phyloP scores from a whole-genome alignment of 2,113 vertebrate genomes.

The Malaclemys terrapin region DNA sequence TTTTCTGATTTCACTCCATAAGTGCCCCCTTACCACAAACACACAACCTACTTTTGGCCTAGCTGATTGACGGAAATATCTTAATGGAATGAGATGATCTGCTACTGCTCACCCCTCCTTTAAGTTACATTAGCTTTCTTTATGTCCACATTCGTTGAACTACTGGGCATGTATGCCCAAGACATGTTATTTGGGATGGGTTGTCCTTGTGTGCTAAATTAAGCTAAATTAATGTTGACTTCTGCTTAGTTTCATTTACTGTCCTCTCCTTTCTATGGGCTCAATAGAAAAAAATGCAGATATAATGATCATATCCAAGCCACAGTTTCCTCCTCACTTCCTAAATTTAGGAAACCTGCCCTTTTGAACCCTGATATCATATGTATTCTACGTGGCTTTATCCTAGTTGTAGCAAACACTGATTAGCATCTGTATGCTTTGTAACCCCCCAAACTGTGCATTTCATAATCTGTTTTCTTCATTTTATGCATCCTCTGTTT shows the following conservation, averaged over 20 bases:
- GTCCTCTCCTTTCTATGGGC: background rate
- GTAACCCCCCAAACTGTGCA: background rate
- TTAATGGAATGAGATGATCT: background rate
- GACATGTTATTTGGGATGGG: background rate
- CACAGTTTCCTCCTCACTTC: background rate
- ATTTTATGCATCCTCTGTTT: background rate
- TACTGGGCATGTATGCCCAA: background rate
- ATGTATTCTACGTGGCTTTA: background rate
- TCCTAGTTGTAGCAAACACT: fast-evolving
- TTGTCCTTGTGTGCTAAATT: background rate
- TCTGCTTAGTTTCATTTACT: background rate
- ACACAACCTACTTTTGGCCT: background rate
- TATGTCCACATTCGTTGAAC: background rate
- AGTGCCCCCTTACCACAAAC: background rate
- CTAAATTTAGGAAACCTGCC: background rate
- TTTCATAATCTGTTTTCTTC: background rate
- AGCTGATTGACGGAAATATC: background rate
- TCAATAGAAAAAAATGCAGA: background rate
- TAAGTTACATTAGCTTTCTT: background rate
- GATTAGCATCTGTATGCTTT: background rate
- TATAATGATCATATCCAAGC: background rate
- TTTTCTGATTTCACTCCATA: background rate
- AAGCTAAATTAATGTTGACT: background rate
- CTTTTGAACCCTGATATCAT: background rate
- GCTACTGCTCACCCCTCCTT: background rate